Base-by-base conservation (phyloP, 2,888 invertebrate genomes). In the Athalia circularis region DNA sequence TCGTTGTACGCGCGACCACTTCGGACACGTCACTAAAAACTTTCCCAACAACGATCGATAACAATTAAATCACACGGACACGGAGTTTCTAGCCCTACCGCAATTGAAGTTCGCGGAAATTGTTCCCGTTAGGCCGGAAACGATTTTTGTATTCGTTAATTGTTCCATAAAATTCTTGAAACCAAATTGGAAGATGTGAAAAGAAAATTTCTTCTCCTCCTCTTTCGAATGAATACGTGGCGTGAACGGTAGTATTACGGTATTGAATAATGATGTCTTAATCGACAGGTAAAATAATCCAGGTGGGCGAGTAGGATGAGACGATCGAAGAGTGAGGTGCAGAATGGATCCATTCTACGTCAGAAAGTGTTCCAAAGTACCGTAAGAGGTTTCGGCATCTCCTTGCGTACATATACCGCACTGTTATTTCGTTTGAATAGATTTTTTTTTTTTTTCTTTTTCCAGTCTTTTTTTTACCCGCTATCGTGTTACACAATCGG, bases 321-420 rank as follows among this genome's bases (percentile, higher is more conserved):
- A 29, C 29, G 9, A n/a, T 11, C 7, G 54, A 8, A 15, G 8
- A 62, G 29, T 7, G 9, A 62, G 9, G 59, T 13, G 43, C 50
- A 13, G 57, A 70, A 54, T 47, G 54, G 54, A 59, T 70, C 70
- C 59, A 70, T 70, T 70, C 70, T 47, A 57, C 57, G 57, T 72
- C 59, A 50, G 72, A 72, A 57, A 57, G 72, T 72, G 72, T 57
- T 72, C 72, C 72, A 13, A n/a, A 72, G 72, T 72, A 72, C 72
- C 72, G 72, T 72, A 72, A 72, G 59, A 72, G 45, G 47, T 72
- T 72, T 72, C 59, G 72, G 72, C 9, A 59, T 72, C 59, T 59
- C 13, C 45, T 72, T 5, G n/a, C 29, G 29, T 29, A 29, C 29
- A 29, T 29, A 29, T 29, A 29, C 29, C 29, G 29, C 29, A 29